Evolutionary conservation across 2,888 invertebrate genomes (phyloP).

Genomic region (Amiota minor): DNA sequence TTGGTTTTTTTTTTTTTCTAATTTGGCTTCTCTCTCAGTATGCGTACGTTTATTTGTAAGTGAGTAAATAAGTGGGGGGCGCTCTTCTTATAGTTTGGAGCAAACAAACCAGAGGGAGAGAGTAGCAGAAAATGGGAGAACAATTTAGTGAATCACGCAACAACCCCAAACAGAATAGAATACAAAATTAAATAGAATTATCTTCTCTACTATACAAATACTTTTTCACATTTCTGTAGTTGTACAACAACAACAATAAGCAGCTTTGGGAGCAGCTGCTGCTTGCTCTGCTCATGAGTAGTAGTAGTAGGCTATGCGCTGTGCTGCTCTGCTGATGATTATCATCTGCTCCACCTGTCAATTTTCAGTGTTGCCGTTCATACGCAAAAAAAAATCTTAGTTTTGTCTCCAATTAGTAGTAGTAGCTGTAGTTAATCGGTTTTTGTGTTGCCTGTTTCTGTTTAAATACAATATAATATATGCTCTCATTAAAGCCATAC

Average conservation of each 20-base stretch:
- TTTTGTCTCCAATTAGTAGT: neutral
- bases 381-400: neutral
- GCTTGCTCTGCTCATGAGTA: neutral
- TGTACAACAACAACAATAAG: neutral
- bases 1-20: slow-evolving; percentile 6
- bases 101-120: no score
- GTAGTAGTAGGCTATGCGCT: neutral
- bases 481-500: slow-evolving; percentile 28
- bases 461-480: slow-evolving; percentile 49
- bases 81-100: neutral
- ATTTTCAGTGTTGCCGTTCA: slow-evolving; percentile 14
- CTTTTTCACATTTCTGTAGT: slow-evolving; percentile 38
- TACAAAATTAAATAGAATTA: slow-evolving; percentile 43
- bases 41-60: neutral
- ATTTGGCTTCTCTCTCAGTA: neutral
- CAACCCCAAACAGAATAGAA: slow-evolving; percentile 45
- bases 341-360: slow-evolving; percentile 23
- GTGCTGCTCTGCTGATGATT: neutral
- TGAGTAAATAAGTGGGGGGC: slow-evolving; percentile 7
- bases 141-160: slow-evolving; percentile 42
- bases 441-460: slow-evolving; percentile 13
- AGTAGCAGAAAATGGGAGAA: slow-evolving; percentile 15
- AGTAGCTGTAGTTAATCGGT: neutral
- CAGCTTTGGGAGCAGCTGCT: slow-evolving; percentile 16
- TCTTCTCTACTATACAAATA: slow-evolving; percentile 51